A percentile compares a stretch with the other conserved stretches of the same genome.
Evolutionary conservation across 2,888 invertebrate species (phyloP).

Genomic region (Cerastis leucographa): DNA sequence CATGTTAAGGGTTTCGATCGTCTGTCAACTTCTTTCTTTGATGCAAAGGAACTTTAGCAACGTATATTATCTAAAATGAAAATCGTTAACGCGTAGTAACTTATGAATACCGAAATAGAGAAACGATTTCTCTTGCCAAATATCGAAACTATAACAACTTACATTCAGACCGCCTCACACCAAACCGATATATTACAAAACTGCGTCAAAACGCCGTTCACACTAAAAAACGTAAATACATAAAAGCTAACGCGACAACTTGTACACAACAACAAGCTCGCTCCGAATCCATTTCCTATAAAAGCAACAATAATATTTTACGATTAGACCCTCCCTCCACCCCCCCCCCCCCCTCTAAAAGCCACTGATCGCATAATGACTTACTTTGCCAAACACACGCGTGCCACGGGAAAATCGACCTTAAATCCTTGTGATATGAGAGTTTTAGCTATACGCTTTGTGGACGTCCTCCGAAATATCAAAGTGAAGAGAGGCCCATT

Average conservation of each 20-base stretch:
- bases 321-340: conserved; percentile 70
- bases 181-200: not conserved
- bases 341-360: conserved; percentile 52
- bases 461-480: conserved; percentile 72
- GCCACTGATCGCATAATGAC: conserved; percentile 73
- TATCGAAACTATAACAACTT: not conserved
- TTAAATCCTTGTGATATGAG: conserved; percentile 30
- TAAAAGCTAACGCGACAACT: conserved; percentile 1
- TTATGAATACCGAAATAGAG: not conserved
- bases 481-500: conserved; percentile 79
- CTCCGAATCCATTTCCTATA: conserved; percentile 44
- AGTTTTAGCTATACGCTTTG: conserved; percentile 25
- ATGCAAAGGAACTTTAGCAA: not conserved
- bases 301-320: conserved; percentile 76
- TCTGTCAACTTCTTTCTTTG: not conserved
- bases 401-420: conserved; percentile 59
- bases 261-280: conserved; percentile 22
- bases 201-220: not conserved
- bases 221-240: conserved; percentile 2
- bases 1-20: not conserved
- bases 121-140: not conserved
- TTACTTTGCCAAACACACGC: conserved; percentile 59
- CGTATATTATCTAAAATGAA: not conserved
- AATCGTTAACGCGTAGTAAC: not conserved
- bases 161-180: not conserved